phyloP scores from a whole-genome alignment of 1,140 invertebrate species.

The Lineus longissimus region DNA sequence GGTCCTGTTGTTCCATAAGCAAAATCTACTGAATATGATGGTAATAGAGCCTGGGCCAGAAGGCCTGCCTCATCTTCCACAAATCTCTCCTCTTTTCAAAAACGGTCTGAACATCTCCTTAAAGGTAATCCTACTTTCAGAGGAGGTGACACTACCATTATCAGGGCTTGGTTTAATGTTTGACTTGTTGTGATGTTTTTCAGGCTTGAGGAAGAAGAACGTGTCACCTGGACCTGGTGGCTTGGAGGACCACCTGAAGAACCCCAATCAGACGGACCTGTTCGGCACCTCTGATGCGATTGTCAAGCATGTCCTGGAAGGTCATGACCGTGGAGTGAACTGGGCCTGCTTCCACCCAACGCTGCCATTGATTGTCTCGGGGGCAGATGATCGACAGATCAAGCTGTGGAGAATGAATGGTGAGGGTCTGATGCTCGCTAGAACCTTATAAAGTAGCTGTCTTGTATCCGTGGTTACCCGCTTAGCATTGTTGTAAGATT shows the following conservation, averaged over 20 bases:
- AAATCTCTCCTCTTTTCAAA: too few relatives aligned
- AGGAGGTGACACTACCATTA: too few relatives aligned
- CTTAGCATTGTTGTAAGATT: too few relatives aligned
- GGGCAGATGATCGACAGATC: slow-evolving; percentile 94
- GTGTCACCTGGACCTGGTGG: slow-evolving; percentile 89
- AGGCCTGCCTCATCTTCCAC: too few relatives aligned
- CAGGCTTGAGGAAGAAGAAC: slow-evolving; percentile 90
- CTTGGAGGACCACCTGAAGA: slow-evolving; percentile 80
- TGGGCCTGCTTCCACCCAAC: slow-evolving; percentile 97
- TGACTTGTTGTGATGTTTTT: neutral
- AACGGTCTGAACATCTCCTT: too few relatives aligned
- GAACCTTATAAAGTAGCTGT: too few relatives aligned
- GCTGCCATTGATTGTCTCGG: slow-evolving; percentile 92
- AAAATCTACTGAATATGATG: too few relatives aligned
- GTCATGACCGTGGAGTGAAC: slow-evolving; percentile 80
- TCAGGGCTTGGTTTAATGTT: too few relatives aligned
- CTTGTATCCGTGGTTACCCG: too few relatives aligned
- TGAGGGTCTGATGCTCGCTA: slow-evolving; percentile 51
- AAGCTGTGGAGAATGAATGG: slow-evolving; percentile 99
- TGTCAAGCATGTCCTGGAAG: slow-evolving; percentile 96
- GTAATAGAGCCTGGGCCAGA: too few relatives aligned
- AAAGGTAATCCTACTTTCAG: too few relatives aligned
- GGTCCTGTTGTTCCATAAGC: too few relatives aligned
- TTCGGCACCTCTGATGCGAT: slow-evolving; percentile 97
- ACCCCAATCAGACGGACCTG: slow-evolving; percentile 84